A percentile compares a stretch with the other conserved stretches of the same genome.
Conservation (phyloP, 2,888 invertebrate species). For the Drosophila pseudotalamancana region DNA sequence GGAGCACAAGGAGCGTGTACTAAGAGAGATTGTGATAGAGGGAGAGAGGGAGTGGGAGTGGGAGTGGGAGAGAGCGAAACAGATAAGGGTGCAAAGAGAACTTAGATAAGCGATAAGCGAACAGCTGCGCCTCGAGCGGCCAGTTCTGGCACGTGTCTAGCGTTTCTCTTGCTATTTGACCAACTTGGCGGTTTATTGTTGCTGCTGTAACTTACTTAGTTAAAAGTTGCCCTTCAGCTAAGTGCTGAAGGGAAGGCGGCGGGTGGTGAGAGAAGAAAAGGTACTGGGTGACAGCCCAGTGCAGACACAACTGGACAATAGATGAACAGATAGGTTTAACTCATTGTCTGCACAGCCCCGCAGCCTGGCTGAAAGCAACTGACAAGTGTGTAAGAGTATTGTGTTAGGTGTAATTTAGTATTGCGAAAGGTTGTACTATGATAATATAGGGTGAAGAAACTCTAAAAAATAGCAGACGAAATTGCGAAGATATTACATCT, state of each 20-base stretch:
- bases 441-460: too few species aligned
- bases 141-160: conserved; percentile 53
- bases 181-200: conserved; percentile 60
- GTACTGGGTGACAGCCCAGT: conserved; percentile 28
- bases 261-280: neutral
- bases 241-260: neutral
- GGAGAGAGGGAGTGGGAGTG: neutral
- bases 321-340: conserved; percentile 28
- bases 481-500: too few species aligned
- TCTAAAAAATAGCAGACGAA: too few species aligned
- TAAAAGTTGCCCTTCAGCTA: conserved; percentile 36
- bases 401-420: neutral
- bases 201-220: conserved; percentile 58
- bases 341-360: neutral
- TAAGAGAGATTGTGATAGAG: neutral
- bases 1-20: conserved; percentile 10
- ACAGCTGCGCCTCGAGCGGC: conserved; percentile 55
- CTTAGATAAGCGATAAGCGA: conserved; percentile 43
- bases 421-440: too few species aligned
- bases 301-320: conserved; percentile 47
- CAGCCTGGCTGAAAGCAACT: conserved; percentile 3
- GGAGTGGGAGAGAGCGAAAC: neutral
- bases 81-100: neutral
- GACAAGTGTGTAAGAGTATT: conserved; percentile 1
- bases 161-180: conserved; percentile 21